These are phyloP conservation scores for Dendroctonus ponderosae DNA, from an alignment of 1,140 invertebrate species.

Conservation along the genomic window DNA sequence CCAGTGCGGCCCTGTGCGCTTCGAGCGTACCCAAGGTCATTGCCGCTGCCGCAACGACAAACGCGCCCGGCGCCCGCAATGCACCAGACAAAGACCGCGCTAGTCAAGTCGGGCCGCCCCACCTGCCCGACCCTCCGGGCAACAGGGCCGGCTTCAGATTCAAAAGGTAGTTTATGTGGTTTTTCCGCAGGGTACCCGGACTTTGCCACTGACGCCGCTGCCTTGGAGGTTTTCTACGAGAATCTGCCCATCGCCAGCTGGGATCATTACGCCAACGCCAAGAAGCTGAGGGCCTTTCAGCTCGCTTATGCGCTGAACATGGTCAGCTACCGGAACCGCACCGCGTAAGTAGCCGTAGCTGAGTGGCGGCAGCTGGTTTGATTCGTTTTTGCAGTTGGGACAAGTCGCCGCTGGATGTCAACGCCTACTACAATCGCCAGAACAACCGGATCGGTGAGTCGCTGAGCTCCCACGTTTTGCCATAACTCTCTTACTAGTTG, in stretches of 20 bases:
- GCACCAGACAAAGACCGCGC: too few relatives aligned
- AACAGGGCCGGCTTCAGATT: background rate
- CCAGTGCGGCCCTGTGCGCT: too few relatives aligned
- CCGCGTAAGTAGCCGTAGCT: slow-evolving; percentile 33
- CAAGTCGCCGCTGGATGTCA: slow-evolving; percentile 43
- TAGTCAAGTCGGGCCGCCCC: too few relatives aligned
- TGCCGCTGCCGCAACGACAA: too few relatives aligned
- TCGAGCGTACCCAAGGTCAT: too few relatives aligned
- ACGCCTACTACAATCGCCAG: slow-evolving; percentile 45
- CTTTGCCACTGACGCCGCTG: slow-evolving; percentile 30
- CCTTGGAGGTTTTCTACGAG: slow-evolving; percentile 43
- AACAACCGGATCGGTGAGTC: slow-evolving; percentile 47
- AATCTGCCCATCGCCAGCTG: slow-evolving; percentile 41
- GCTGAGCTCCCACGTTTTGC: too few relatives aligned
- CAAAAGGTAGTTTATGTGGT: too few relatives aligned
- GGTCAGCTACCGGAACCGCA: slow-evolving; percentile 35
- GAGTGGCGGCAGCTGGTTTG: background rate
- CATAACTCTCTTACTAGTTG: too few relatives aligned
- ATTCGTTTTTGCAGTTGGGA: slow-evolving; percentile 43
- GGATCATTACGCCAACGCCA: slow-evolving; percentile 46
- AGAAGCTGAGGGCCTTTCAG: slow-evolving; percentile 41
- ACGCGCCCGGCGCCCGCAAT: too few relatives aligned
- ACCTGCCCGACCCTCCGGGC: background rate
- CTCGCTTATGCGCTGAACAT: slow-evolving; percentile 39
- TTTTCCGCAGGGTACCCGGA: slow-evolving; percentile 42